A percentile compares a stretch with the other conserved stretches of the same genome.
Conservation (phyloP, 2,888 invertebrate species). For the Lacanobia oleracea region DNA sequence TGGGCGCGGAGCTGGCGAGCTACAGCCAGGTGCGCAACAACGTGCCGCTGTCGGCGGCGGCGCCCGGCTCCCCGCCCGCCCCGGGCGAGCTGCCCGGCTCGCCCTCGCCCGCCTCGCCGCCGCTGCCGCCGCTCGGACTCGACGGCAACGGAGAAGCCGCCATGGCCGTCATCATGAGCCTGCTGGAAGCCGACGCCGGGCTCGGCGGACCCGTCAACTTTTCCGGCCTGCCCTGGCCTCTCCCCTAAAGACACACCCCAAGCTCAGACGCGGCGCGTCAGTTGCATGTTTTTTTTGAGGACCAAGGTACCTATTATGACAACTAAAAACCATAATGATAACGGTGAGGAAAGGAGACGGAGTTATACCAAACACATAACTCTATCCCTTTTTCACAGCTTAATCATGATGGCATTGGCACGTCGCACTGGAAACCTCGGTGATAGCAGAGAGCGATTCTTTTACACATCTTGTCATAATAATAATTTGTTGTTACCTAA, state of each 20-base stretch:
- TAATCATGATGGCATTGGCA: no score
- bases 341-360: no score
- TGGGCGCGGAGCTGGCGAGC: constrained; percentile 69
- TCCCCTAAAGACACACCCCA: constrained; percentile 88
- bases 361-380: no score
- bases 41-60: constrained; percentile 78
- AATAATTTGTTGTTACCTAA: constrained; percentile 2
- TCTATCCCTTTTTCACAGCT: no score
- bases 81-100: constrained; percentile 38
- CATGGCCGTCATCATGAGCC: constrained; percentile 98
- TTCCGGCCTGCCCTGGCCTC: constrained; percentile 96
- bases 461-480: background rate
- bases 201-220: constrained; percentile 97
- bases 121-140: constrained; percentile 78
- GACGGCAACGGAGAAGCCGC: constrained; percentile 97
- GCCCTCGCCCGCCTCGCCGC: constrained; percentile 72
- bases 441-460: background rate
- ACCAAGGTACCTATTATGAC: background rate
- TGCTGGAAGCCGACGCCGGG: constrained; percentile 97
- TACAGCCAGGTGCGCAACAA: constrained; percentile 80
- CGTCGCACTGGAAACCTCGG: background rate
- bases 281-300: constrained; percentile 3
- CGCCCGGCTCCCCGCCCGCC: constrained; percentile 67
- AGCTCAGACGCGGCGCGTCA: background rate
- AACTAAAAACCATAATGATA: no score